Conservation (phyloP, 2,113 vertebrate species). For the Cyrtonyx montezumae region DNA sequence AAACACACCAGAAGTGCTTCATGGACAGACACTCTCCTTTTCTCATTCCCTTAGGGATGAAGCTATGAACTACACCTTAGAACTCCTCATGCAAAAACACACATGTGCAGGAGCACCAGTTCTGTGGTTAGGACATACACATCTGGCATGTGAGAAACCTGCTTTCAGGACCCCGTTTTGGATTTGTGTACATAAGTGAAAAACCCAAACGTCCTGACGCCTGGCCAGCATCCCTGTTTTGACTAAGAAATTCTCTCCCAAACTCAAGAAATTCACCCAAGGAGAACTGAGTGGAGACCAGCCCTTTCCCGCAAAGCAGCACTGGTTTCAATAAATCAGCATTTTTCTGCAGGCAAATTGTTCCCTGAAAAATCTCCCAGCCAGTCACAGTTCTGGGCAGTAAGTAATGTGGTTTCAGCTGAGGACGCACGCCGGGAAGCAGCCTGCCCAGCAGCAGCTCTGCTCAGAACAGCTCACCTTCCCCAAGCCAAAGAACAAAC, state of each 20-base stretch:
- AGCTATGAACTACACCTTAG: neutral
- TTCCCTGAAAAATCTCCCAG: neutral
- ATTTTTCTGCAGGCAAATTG: slow-evolving; percentile 2
- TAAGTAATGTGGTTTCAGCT: neutral
- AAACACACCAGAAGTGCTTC: neutral
- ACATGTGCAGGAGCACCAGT: neutral
- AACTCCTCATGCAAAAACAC: neutral
- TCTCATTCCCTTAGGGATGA: neutral
- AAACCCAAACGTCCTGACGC: neutral
- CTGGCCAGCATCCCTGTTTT: neutral
- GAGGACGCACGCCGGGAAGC: neutral
- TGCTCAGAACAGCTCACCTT: neutral
- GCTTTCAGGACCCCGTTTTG: neutral
- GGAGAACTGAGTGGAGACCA: neutral
- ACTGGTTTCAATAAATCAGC: slow-evolving; percentile 20
- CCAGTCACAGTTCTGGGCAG: neutral
- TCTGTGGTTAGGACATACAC: neutral
- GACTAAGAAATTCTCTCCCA: slow-evolving; percentile 22
- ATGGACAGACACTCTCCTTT: neutral
- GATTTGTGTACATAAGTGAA: slow-evolving; percentile 13
- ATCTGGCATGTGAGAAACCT: neutral
- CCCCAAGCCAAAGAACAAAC: neutral
- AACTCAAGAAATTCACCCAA: neutral
- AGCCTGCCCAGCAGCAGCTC: neutral
- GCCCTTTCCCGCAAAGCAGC: slow-evolving; percentile 2